Evolutionary conservation across 2,113 vertebrate genomes (phyloP).

Genomic region (Edolisoma coerulescens): DNA sequence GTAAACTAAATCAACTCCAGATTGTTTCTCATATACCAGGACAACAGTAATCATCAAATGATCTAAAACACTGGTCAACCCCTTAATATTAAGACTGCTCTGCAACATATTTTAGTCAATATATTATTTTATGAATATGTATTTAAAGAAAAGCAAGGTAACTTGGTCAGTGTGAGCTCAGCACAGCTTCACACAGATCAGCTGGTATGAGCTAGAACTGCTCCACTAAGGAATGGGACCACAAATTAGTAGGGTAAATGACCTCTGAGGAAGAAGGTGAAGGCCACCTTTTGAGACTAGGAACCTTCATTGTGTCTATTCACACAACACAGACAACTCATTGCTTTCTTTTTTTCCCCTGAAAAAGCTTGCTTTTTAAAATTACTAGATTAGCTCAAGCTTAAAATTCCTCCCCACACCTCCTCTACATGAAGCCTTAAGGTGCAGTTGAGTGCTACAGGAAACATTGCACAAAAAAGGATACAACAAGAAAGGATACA

Average conservation of each 20-base stretch:
- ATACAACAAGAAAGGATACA: conserved; percentile 86
- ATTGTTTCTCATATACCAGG: not conserved
- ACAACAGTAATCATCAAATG: not conserved
- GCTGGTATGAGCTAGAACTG: not conserved
- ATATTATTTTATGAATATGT: not conserved
- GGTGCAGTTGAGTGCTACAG: not conserved
- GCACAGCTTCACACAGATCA: not conserved
- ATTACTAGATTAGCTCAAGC: not conserved
- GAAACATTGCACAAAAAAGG: conserved; percentile 76
- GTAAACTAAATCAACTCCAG: not conserved
- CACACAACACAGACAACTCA: conserved; percentile 17
- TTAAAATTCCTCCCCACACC: conserved; percentile 35
- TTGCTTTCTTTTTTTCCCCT: not conserved
- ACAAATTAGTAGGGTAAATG: not conserved
- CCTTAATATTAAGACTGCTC: not conserved
- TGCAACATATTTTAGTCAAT: not conserved
- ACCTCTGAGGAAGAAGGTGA: not conserved
- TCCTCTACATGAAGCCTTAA: not conserved
- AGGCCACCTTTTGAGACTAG: not conserved
- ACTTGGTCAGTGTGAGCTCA: not conserved
- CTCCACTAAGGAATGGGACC: not conserved
- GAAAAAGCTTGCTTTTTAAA: not conserved
- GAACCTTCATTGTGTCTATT: not conserved
- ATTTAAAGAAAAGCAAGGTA: not conserved
- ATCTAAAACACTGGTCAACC: not conserved